A percentile compares a stretch with the other conserved stretches of the same genome.
Evolutionary conservation across 2,888 invertebrate genomes (phyloP).

Genomic region (Nineta flava): DNA sequence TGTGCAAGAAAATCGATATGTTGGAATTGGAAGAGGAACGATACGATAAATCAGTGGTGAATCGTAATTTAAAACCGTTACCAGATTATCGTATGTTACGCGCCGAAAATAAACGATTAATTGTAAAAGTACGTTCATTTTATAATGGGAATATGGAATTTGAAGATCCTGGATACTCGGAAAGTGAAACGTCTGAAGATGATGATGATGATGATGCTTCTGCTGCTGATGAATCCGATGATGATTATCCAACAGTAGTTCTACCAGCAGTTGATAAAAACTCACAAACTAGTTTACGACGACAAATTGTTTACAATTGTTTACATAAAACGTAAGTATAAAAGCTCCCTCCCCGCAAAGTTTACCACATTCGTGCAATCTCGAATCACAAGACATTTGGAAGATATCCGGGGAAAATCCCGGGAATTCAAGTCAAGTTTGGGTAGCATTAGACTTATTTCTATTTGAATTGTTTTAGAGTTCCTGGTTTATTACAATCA

Average conservation of each 20-base stretch:
- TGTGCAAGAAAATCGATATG: constrained; percentile 46
- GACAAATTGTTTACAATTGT: constrained; percentile 50
- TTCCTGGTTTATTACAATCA: constrained; percentile 38
- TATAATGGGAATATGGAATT: constrained; percentile 36
- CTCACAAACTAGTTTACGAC: constrained; percentile 47
- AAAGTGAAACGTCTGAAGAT: constrained; percentile 16
- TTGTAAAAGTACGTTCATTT: constrained; percentile 49
- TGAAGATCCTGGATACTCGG: constrained; percentile 21
- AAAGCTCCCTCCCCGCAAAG: too few relatives aligned
- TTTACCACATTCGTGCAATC: too few relatives aligned
- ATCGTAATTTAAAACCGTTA: constrained; percentile 35
- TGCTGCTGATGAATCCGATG: constrained; percentile 2
- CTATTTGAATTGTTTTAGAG: constrained; percentile 15
- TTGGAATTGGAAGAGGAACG: constrained; percentile 44
- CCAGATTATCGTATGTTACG: constrained; percentile 45
- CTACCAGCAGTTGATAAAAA: constrained; percentile 49
- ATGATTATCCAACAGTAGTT: constrained; percentile 22
- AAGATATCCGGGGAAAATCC: too few relatives aligned
- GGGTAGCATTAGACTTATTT: neutral
- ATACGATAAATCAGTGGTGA: constrained; percentile 28
- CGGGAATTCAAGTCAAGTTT: too few relatives aligned
- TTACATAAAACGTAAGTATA: constrained; percentile 40
- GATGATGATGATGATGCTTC: constrained; percentile 4
- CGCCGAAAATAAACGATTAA: constrained; percentile 42
- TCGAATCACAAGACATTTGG: too few relatives aligned